phyloP scores from a whole-genome alignment of 1,140 invertebrate species.

The Triops cancriformis region DNA sequence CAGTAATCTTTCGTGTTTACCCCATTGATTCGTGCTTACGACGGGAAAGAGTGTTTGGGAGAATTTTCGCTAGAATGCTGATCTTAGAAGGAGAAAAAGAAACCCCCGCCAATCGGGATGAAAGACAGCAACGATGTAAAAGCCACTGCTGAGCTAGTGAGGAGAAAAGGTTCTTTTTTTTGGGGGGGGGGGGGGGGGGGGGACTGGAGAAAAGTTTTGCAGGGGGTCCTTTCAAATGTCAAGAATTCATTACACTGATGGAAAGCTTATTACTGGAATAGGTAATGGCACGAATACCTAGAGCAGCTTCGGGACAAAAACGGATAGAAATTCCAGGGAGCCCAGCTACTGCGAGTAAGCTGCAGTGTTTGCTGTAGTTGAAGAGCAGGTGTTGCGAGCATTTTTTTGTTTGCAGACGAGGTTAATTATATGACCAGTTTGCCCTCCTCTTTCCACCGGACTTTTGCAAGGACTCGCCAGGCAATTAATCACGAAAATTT shows the following conservation, averaged over 20 bases:
- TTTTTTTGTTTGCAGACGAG: too few species aligned
- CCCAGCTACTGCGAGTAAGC: neutral
- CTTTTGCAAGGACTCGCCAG: too few species aligned
- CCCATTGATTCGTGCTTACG: neutral
- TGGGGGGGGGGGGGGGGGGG: too few species aligned
- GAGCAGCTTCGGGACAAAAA: neutral
- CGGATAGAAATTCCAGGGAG: neutral
- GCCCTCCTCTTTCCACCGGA: too few species aligned
- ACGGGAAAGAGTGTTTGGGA: neutral
- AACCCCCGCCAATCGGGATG: neutral
- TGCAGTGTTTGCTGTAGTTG: neutral
- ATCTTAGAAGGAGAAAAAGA: neutral
- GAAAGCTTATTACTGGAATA: constrained; percentile 14
- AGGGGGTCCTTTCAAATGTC: neutral
- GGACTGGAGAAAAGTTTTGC: neutral
- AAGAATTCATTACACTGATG: constrained; percentile 11
- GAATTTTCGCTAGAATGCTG: neutral
- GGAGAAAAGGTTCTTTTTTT: neutral
- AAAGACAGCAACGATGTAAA: constrained; percentile 6
- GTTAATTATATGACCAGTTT: too few species aligned
- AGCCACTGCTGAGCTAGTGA: neutral
- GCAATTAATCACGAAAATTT: too few species aligned
- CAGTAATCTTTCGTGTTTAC: neutral
- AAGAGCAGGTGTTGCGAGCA: neutral
- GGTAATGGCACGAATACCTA: neutral